Conservation (phyloP, 2,888 invertebrate species). For the Tenodera sinensis region DNA sequence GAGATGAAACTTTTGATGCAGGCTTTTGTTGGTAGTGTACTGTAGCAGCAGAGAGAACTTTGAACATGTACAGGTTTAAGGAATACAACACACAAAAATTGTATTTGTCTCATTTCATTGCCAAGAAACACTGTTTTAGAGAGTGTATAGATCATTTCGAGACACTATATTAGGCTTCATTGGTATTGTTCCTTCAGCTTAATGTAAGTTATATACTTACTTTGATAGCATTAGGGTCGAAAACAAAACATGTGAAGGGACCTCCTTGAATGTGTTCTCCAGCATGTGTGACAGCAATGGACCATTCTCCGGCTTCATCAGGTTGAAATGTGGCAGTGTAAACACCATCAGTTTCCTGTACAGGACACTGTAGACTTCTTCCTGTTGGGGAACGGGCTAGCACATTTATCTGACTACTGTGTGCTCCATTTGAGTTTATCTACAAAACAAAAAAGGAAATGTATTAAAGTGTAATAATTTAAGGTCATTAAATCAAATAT, state of each 20-base stretch:
- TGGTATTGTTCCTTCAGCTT: neutral
- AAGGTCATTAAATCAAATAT: too few species aligned
- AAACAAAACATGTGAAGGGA: conserved; percentile 94
- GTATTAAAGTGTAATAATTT: too few species aligned
- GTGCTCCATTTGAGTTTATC: conserved; percentile 58
- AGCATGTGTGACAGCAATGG: conserved; percentile 92
- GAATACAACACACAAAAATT: too few species aligned
- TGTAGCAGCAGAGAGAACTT: too few species aligned
- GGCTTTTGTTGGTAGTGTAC: too few species aligned
- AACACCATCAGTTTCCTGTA: conserved; percentile 82
- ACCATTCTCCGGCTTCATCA: conserved; percentile 95
- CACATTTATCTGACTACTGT: conserved; percentile 80
- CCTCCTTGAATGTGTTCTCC: conserved; percentile 94
- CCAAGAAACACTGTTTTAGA: too few species aligned
- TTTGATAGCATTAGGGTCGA: conserved; percentile 87
- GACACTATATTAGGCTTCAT: too few species aligned
- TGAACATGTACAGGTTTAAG: too few species aligned
- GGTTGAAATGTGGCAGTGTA: conserved; percentile 96
- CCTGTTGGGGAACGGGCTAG: conserved; percentile 91
- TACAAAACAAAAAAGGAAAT: conserved; percentile 36
- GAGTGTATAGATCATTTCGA: too few species aligned
- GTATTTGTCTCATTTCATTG: too few species aligned
- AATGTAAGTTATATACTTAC: conserved; percentile 42
- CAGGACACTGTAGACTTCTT: conserved; percentile 72
- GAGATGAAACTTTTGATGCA: too few species aligned